Evolutionary conservation across 2,113 vertebrate species (phyloP).

Genomic region (Stercorarius parasiticus): DNA sequence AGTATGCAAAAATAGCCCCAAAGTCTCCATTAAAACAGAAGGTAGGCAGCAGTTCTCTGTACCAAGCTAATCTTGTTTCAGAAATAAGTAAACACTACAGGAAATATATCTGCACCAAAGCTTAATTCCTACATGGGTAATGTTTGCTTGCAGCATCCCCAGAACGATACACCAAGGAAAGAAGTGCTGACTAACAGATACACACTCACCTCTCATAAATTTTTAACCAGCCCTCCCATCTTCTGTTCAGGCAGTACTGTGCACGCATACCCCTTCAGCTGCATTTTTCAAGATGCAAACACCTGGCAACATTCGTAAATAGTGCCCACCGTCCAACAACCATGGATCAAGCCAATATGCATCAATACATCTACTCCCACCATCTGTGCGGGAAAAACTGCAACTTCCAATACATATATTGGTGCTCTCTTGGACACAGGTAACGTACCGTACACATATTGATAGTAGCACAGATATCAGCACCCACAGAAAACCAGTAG

Average conservation of each 20-base stretch:
- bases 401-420: background rate
- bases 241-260: background rate
- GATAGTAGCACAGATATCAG: background rate
- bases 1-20: background rate
- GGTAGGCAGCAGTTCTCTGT: background rate
- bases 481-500: background rate
- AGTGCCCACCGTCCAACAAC: background rate
- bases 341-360: background rate
- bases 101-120: background rate
- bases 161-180: background rate
- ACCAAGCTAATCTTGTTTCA: background rate
- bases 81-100: background rate
- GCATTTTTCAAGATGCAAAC: background rate
- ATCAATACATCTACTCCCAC: background rate
- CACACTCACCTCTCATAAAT: rapidly evolving
- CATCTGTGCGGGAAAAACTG: background rate
- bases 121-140: background rate
- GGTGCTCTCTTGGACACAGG: background rate
- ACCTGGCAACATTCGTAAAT: background rate
- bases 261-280: background rate
- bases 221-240: background rate
- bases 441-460: rapidly evolving
- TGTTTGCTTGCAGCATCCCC: background rate
- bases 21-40: background rate
- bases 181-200: background rate